Conservation (phyloP, 2,113 vertebrate species). For the Ageneiosus marmoratus region DNA sequence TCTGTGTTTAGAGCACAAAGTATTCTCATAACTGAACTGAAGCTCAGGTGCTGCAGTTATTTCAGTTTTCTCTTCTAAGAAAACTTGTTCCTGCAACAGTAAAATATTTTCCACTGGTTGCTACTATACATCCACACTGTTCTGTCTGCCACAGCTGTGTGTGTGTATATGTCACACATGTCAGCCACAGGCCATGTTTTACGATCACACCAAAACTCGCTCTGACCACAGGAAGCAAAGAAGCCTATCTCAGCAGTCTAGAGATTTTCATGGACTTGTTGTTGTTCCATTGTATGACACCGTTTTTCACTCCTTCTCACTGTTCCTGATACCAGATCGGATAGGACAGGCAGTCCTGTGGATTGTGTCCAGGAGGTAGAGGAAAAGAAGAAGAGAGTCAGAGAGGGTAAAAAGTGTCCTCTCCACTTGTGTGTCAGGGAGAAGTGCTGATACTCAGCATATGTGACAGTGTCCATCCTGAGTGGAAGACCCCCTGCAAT, state of each 20-base stretch:
- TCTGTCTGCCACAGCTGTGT: slow-evolving; percentile 34
- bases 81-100: not conserved
- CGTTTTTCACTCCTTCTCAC: slow-evolving; percentile 38
- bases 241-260: slow-evolving; percentile 54
- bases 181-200: slow-evolving; percentile 50
- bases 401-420: slow-evolving; percentile 61
- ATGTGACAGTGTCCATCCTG: slow-evolving; percentile 89
- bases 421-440: slow-evolving; percentile 75
- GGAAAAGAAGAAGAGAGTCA: slow-evolving; percentile 7
- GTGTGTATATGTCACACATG: slow-evolving; percentile 33
- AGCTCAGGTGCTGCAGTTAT: not conserved
- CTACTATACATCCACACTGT: slow-evolving; percentile 1
- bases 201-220: slow-evolving; percentile 40
- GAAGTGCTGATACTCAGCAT: slow-evolving; percentile 86
- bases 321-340: slow-evolving; percentile 43
- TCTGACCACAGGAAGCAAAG: slow-evolving; percentile 37
- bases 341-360: slow-evolving; percentile 48
- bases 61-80: slow-evolving; percentile 9
- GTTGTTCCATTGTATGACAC: slow-evolving; percentile 38
- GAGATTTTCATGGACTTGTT: slow-evolving; percentile 22
- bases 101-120: slow-evolving; percentile 7
- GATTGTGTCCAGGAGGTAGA: slow-evolving; percentile 45
- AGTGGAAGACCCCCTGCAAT: slow-evolving; percentile 89
- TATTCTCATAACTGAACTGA: not conserved
- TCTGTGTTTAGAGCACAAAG: not conserved